phyloP scores from a whole-genome alignment of 2,113 vertebrate genomes.

The Phocoena phocoena region DNA sequence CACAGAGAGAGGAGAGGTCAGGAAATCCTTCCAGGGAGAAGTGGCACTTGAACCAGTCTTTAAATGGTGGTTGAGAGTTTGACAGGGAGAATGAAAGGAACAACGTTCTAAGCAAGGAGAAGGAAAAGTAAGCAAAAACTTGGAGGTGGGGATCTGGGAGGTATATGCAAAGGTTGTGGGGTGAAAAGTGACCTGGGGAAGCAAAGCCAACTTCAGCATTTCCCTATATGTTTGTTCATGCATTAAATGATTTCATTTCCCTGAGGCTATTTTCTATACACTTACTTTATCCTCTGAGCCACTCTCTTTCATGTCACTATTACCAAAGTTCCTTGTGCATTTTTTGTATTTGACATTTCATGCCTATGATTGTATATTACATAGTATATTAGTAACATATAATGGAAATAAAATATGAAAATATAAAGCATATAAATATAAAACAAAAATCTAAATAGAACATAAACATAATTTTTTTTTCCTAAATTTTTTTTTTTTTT shows the following conservation, averaged over 20 bases:
- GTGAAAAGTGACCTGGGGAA: not conserved
- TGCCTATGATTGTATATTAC: not conserved
- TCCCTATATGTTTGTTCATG: not conserved
- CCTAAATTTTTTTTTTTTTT: not conserved
- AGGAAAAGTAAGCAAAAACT: not conserved
- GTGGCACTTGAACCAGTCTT: not conserved
- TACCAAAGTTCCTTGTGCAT: not conserved
- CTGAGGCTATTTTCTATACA: not conserved
- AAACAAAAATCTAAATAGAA: constrained; percentile 14
- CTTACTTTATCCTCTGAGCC: not conserved
- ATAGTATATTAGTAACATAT: not conserved
- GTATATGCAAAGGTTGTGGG: not conserved
- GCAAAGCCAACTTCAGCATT: not conserved
- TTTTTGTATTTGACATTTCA: not conserved
- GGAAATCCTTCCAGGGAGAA: constrained; percentile 9
- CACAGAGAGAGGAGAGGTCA: not conserved
- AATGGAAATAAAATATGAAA: constrained; percentile 21
- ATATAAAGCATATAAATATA: not conserved
- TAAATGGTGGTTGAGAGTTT: not conserved
- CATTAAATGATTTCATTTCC: not conserved
- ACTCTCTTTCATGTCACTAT: not conserved
- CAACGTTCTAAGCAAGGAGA: not conserved
- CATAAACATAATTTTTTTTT: not conserved
- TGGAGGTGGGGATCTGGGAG: not conserved
- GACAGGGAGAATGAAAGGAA: not conserved